These are phyloP conservation scores for Rhagonycha fulva DNA, from an alignment of 2,888 invertebrate species.

Conservation along the genomic window DNA sequence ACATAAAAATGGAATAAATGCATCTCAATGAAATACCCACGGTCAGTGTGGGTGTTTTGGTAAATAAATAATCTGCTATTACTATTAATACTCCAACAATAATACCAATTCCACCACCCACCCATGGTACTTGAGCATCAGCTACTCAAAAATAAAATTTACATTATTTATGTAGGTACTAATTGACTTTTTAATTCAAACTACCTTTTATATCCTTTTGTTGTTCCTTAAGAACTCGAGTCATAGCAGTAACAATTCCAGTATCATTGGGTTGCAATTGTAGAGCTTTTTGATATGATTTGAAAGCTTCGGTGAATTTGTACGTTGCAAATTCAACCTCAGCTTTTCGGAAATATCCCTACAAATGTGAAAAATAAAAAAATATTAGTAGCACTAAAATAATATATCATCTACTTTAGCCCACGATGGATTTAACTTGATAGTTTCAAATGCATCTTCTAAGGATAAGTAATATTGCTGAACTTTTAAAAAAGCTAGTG, in stretches of 20 bases:
- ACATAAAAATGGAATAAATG: background rate
- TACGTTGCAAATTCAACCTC: slow-evolving; percentile 73
- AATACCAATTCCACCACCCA: slow-evolving; percentile 74
- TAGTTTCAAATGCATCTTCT: slow-evolving; percentile 78
- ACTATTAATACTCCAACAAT: slow-evolving; percentile 71
- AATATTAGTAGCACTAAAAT: background rate
- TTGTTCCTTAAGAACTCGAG: slow-evolving; percentile 62
- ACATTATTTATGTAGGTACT: background rate
- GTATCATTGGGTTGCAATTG: slow-evolving; percentile 69
- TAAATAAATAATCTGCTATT: slow-evolving; percentile 69
- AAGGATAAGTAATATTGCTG: slow-evolving; percentile 77
- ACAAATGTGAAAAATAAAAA: slow-evolving; percentile 22
- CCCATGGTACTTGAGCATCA: slow-evolving; percentile 74
- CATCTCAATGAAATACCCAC: slow-evolving; percentile 55
- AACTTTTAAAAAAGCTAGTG: slow-evolving; percentile 76
- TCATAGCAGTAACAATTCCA: slow-evolving; percentile 66
- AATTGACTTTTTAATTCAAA: slow-evolving; percentile 15
- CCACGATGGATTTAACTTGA: slow-evolving; percentile 76
- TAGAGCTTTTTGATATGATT: slow-evolving; percentile 70
- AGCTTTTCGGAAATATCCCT: slow-evolving; percentile 75
- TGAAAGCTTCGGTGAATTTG: slow-evolving; percentile 68
- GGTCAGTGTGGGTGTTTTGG: slow-evolving; percentile 69
- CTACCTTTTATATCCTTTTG: slow-evolving; percentile 66
- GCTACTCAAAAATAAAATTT: slow-evolving; percentile 52
- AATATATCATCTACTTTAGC: slow-evolving; percentile 54